Percentiles rank a stretch among this genome's conserved stretches.
Conservation (phyloP, 2,888 invertebrate species). For the Tuberolachnus salignus region DNA sequence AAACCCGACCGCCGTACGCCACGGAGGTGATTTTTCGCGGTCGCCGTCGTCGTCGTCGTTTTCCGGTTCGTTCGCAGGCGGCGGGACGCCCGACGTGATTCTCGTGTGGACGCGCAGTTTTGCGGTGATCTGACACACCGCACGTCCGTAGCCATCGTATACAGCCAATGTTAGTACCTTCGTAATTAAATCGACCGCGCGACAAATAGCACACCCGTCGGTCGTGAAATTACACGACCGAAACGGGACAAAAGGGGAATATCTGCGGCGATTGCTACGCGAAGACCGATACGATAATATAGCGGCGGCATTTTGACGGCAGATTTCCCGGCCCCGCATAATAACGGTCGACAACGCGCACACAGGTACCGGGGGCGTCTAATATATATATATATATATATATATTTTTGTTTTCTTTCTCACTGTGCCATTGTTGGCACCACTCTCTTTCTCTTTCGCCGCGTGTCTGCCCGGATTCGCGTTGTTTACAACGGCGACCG, state of each 20-base stretch:
- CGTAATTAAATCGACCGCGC: no score
- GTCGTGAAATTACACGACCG: no score
- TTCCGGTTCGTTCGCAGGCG: neutral
- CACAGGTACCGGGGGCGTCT: neutral
- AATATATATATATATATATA: neutral
- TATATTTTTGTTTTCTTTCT: neutral
- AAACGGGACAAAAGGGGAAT: no score
- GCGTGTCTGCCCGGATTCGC: neutral
- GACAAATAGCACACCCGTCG: no score
- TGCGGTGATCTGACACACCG: neutral
- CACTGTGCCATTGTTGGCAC: no score
- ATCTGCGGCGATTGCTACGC: no score
- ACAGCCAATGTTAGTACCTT: no score
- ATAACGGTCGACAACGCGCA: neutral
- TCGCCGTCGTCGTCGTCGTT: neutral
- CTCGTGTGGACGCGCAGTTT: neutral
- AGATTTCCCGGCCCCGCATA: no score
- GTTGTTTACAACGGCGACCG: neutral
- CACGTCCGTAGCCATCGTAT: neutral
- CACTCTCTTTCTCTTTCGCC: neutral
- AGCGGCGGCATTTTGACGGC: no score
- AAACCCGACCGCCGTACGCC: neutral
- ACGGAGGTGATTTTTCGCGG: neutral
- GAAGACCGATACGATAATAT: neutral
- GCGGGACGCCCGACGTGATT: neutral